Evolutionary conservation across 2,888 invertebrate genomes (phyloP), one percentile per base, ranked within the genome.

Genomic region (Luperina testacea): DNA sequence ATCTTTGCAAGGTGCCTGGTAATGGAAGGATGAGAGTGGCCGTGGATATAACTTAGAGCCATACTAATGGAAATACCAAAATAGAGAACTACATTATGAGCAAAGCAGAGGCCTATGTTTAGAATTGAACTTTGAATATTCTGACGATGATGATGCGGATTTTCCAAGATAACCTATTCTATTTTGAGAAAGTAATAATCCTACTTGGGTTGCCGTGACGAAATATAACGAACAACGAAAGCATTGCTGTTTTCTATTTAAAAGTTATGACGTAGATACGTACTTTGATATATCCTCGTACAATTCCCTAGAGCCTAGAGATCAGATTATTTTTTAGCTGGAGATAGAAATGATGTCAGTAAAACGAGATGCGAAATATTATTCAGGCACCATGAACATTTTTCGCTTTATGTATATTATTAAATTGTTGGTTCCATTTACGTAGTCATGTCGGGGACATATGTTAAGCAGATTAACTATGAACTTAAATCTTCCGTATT

Each of bases 321-420:
- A 83, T 78, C 64, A 78, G 64, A 69, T 78, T 79, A 65, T 83
- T 65, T 64, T 57, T 79, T 51, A 63, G 42, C 20, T 32, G 15
- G n/a, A 32, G 13, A 78, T 27, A 57, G n/a, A n/a, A 51, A 70
- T 69, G 42, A 48, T 51, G 83, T 57, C 59, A 38, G 20, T 69
- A 48, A 57, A n/a, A 38, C 8, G 63, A 69, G 9, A 53, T 61
- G 42, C 17, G 38, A 63, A 64, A 68, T 20, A 45, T 51, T 57
- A 20, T 77, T 5, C 6, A 45, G 24, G 17, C 17, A 32, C 24
- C 6, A 71, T n/a, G 17, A 38, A 24, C 0, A 15, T 53, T 51
- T 53, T 51, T 17, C 0, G 20, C 20, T 51, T 38, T 38, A n/a
- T 11, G 17, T 38, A 38, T 59, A 17, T n/a, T 11, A 64, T 65